Evolutionary conservation across 2,888 invertebrate species (phyloP).

Genomic region (Diachrysia chrysitis): DNA sequence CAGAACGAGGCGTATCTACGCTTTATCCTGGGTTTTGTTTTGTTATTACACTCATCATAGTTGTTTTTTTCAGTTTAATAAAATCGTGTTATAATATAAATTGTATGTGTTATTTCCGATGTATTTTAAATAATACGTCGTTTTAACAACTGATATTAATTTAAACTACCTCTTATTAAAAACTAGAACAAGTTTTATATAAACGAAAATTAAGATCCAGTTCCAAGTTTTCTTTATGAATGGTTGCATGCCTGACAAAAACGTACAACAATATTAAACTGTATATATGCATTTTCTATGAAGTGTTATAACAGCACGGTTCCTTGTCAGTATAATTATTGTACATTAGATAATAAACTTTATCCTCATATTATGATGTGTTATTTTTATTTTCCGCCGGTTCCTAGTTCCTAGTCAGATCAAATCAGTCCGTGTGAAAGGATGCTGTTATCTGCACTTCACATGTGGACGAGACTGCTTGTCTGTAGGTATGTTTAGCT

Average conservation of each 20-base stretch:
- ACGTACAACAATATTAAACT: not conserved
- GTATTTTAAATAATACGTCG: not conserved
- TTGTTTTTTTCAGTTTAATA: not conserved
- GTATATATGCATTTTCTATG: not conserved
- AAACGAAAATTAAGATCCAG: not conserved
- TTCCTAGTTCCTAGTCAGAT: conserved; percentile 34
- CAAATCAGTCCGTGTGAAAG: conserved; percentile 21
- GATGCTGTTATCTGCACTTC: conserved; percentile 10
- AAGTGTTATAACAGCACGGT: too few species aligned
- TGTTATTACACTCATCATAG: not conserved
- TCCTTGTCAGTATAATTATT: conserved; percentile 23
- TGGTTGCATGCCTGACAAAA: not conserved
- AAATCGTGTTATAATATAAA: not conserved
- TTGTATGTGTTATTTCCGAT: not conserved
- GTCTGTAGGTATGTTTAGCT: not conserved
- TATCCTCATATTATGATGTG: conserved; percentile 14
- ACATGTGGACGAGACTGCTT: not conserved
- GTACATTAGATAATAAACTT: conserved; percentile 33
- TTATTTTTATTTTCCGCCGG: conserved; percentile 24
- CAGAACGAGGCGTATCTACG: too few species aligned
- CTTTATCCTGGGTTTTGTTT: not conserved
- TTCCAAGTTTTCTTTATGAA: not conserved
- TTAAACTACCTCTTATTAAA: not conserved
- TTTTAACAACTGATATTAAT: not conserved
- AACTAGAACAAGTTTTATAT: not conserved